These are phyloP conservation scores for Sussaba pulchella DNA, from an alignment of 2,888 invertebrate species.

Conservation along the genomic window DNA sequence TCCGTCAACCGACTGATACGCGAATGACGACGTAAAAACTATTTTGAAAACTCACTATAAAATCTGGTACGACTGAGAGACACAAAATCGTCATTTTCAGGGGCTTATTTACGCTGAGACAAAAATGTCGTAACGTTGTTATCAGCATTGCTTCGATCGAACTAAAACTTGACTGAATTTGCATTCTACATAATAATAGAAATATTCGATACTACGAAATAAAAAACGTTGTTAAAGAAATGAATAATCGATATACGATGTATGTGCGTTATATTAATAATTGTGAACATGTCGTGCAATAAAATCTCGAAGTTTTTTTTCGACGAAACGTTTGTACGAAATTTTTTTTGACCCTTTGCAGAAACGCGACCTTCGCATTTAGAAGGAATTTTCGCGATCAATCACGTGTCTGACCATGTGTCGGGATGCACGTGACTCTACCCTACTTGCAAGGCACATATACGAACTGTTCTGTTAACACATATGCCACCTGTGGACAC, in stretches of 20 bases:
- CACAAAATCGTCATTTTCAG: neutral
- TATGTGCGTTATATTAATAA: neutral
- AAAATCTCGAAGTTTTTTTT: neutral
- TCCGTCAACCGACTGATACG: neutral
- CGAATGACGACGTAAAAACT: neutral
- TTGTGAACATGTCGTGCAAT: too few species aligned
- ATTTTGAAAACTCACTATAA: neutral
- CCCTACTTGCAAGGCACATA: slow-evolving; percentile 14
- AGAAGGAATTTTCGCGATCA: neutral
- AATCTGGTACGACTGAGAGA: neutral
- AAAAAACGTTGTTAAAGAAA: neutral
- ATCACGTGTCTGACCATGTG: slow-evolving; percentile 1
- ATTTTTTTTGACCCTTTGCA: neutral
- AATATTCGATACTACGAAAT: neutral
- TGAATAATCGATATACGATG: neutral
- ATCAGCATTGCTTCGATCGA: too few species aligned
- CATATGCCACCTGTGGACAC: slow-evolving; percentile 62
- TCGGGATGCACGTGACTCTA: slow-evolving; percentile 24
- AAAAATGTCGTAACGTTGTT: too few species aligned
- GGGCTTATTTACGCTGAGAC: too few species aligned
- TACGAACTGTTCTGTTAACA: slow-evolving; percentile 4
- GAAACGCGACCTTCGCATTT: slow-evolving; percentile 20
- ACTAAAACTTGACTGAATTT: too few species aligned
- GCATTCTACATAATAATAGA: too few species aligned
- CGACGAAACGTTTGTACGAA: neutral